Evolutionary conservation across 1,140 invertebrate species (phyloP), one percentile per base, ranked within the genome.

Genomic region (Coelopa frigida): DNA sequence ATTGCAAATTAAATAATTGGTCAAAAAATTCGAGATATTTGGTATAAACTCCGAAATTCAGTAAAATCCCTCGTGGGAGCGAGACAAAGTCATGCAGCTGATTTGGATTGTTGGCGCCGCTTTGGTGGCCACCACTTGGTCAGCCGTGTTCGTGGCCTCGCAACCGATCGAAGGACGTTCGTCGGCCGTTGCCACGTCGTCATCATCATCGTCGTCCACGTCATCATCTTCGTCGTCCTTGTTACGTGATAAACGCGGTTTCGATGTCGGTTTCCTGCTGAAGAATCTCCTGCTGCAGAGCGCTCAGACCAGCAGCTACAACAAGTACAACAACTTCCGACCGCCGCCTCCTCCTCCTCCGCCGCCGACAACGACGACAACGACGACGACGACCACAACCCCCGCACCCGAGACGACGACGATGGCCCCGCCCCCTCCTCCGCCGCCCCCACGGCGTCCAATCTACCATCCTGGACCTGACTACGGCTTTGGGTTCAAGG

Each of bases 241-340:
- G n/a, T n/a, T n/a, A 17, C 46, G 46, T 11, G 39, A 36, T 8
- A 39, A 40, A 6, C 29, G 46, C 6, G 40, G 37, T 24, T 11
- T 48, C 2, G 46, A 48, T 36, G 29, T 48, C 5, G 46, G 46
- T 3, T 24, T 17, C 4, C 35, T 48, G 20, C 37, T 44, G 54
- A 44, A 39, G 44, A 49, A 27, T 46, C 32, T 11, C 20, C 38
- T 42, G 39, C 32, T 38, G 21, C 38, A 45, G 18, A 46, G 37
- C 29, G 48, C 24, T 35, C 36, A 23, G 2, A 40, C 46, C 2
- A 48, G 46, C 23, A 18, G 42, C 21, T 24, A 23, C 10, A 45
- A 42, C 22, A 15, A 26, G 39, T 24, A 17, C 15, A 39, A 32
- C 24, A 35, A n/a, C 26, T 29, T 8, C 38, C 41, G 2, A 22